A percentile compares a stretch with the other conserved stretches of the same genome.
phyloP scores from a whole-genome alignment of 64 coral and sea anemone genomes.

The Orbicella faveolata region DNA sequence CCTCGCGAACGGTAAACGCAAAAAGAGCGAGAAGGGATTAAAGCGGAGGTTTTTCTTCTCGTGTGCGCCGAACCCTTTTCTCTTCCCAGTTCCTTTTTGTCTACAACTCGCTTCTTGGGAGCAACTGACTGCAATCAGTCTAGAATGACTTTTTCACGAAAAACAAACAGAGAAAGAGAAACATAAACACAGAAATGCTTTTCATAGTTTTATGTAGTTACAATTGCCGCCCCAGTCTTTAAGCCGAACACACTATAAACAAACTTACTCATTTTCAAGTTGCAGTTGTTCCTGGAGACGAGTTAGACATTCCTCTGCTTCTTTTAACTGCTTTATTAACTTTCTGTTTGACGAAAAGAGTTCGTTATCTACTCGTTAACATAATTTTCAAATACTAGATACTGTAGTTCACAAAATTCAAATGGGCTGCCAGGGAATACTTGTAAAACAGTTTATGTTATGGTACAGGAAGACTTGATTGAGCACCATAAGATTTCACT shows the following conservation, averaged over 20 bases:
- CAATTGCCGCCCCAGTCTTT: neutral
- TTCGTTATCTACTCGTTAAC: neutral
- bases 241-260: neutral
- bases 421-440: neutral
- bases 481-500: neutral
- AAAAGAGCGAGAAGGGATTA: too few species aligned
- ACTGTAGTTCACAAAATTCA: too few species aligned
- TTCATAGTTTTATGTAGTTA: neutral
- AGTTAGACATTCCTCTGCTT: neutral
- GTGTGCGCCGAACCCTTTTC: too few species aligned
- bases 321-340: slow-evolving; percentile 1
- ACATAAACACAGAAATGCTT: neutral
- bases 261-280: slow-evolving; percentile 13
- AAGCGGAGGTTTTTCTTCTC: too few species aligned
- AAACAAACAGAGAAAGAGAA: too few species aligned
- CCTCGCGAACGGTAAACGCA: too few species aligned
- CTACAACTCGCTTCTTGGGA: too few species aligned
- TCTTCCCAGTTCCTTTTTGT: too few species aligned
- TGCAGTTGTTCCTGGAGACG: slow-evolving; percentile 12
- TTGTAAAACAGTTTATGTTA: neutral
- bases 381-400: too few species aligned
- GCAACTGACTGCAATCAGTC: too few species aligned
- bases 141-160: too few species aligned
- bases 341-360: neutral
- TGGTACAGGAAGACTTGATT: neutral